Evolutionary conservation across 2,797 vertebrate genomes (phyloP), one percentile per base, ranked within the genome.

Genomic region (Bufotes viridis): DNA sequence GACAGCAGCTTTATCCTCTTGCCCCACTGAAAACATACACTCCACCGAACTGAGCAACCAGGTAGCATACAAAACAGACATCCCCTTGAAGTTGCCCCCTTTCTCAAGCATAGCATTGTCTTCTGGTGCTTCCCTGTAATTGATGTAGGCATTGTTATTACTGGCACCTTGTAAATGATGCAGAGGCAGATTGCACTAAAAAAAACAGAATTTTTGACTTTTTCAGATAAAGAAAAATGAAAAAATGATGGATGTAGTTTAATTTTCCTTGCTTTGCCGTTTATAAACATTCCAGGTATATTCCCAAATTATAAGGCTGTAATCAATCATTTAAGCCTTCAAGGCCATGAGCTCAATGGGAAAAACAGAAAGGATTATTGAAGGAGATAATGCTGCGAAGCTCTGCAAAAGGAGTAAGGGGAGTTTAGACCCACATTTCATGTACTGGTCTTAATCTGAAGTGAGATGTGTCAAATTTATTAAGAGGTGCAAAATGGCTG

Each of bases 251-350:
- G 3, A 4, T n/a, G 12, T 53, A 51, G 2, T 76, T n/a, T 24
- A 51, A 53, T 76, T 2, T 51, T 53, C 53, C 3, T 22, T 53
- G 74, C 51, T n/a, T 53, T 2, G 53, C 7, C 74, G 6, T 53
- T 76, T 51, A 53, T 76, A 34, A 49, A 22, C 53, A n/a, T 2
- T 87, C 15, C 72, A 60, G 34, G 60, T 83, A 29, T 17, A 26
- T 49, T 22, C 72, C 87, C 51, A 67, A 82, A 83, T 63, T n/a
- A 29, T 34, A 12, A 55, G 29, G 67, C 49, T 69, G 24, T 51
- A 63, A 78, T 87, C 72, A 51, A 75, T 82, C 86, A 80, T 69
- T 70, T 24, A 57, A 65, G 11, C 17, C 69, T 81, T 65, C 34
- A 75, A 87, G 55, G 58, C 57, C 29, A 9, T 51, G 60, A 65